phyloP scores from a whole-genome alignment of 2,113 vertebrate species.

The Anhinga anhinga region DNA sequence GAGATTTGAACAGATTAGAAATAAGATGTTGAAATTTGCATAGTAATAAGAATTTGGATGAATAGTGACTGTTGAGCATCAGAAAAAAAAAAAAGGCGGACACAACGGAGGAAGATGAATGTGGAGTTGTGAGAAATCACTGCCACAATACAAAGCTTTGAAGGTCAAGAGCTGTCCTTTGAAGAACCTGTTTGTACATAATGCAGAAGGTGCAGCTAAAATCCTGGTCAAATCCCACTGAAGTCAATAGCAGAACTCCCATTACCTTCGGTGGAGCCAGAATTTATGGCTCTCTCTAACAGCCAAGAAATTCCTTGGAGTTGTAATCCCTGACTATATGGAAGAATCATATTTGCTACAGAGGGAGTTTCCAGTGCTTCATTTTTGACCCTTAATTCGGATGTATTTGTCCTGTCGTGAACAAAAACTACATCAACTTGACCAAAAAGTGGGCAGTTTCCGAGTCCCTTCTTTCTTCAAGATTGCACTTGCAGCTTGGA shows the following conservation, averaged over 20 bases:
- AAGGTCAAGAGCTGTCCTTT: slow-evolving; percentile 4
- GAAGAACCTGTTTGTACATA: neutral
- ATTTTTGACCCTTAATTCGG: neutral
- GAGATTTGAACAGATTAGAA: slow-evolving; percentile 59
- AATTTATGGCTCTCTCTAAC: neutral
- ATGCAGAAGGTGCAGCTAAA: neutral
- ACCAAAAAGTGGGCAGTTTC: neutral
- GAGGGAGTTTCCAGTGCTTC: neutral
- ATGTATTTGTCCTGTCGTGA: neutral
- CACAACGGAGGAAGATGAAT: neutral
- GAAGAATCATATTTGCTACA: neutral
- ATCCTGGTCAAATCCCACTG: neutral
- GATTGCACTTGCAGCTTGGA: neutral
- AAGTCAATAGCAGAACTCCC: neutral
- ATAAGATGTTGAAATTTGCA: slow-evolving; percentile 63
- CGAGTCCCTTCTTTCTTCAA: neutral
- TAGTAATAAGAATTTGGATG: slow-evolving; percentile 57
- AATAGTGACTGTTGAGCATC: slow-evolving; percentile 7
- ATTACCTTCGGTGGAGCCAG: neutral
- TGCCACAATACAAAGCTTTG: neutral
- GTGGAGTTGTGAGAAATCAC: neutral
- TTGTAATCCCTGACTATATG: neutral
- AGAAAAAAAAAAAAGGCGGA: neutral
- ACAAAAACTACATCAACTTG: neutral
- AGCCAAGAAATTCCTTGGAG: neutral